These are phyloP conservation scores for Diadromus collaris DNA, from an alignment of 2,888 invertebrate species.

Conservation along the genomic window DNA sequence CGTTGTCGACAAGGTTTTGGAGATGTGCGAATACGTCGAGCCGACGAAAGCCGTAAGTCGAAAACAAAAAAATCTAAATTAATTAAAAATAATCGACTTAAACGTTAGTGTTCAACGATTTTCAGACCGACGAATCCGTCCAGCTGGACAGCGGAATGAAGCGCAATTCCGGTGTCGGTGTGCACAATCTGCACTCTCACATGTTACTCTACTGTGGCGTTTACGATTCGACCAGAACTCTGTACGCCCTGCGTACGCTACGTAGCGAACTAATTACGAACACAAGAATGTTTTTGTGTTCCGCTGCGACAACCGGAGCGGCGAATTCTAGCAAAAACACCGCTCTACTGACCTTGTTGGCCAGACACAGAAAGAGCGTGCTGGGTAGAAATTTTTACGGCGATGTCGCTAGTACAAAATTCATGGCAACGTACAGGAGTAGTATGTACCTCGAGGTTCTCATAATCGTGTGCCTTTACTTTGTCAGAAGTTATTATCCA, in stretches of 20 bases:
- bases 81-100: neutral
- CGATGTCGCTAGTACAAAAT: slow-evolving; percentile 84
- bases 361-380: slow-evolving; percentile 90
- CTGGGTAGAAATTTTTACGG: slow-evolving; percentile 86
- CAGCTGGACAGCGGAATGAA: slow-evolving; percentile 71
- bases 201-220: slow-evolving; percentile 90
- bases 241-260: slow-evolving; percentile 89
- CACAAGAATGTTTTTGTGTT: slow-evolving; percentile 87
- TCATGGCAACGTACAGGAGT: slow-evolving; percentile 86
- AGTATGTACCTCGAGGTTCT: slow-evolving; percentile 92
- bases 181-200: slow-evolving; percentile 91
- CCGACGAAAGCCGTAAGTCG: slow-evolving; percentile 70
- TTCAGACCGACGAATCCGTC: slow-evolving; percentile 72
- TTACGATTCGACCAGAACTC: slow-evolving; percentile 87
- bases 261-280: slow-evolving; percentile 87
- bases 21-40: slow-evolving; percentile 72
- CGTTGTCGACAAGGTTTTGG: slow-evolving; percentile 81
- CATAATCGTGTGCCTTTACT: slow-evolving; percentile 89
- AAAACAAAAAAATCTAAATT: neutral
- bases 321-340: slow-evolving; percentile 82
- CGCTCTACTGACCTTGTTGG: slow-evolving; percentile 84
- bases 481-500: slow-evolving; percentile 89
- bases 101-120: slow-evolving; percentile 24
- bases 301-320: slow-evolving; percentile 88
- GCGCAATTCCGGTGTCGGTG: slow-evolving; percentile 77